Conservation (phyloP, 2,888 invertebrate species). For the Escarpia spicata region DNA sequence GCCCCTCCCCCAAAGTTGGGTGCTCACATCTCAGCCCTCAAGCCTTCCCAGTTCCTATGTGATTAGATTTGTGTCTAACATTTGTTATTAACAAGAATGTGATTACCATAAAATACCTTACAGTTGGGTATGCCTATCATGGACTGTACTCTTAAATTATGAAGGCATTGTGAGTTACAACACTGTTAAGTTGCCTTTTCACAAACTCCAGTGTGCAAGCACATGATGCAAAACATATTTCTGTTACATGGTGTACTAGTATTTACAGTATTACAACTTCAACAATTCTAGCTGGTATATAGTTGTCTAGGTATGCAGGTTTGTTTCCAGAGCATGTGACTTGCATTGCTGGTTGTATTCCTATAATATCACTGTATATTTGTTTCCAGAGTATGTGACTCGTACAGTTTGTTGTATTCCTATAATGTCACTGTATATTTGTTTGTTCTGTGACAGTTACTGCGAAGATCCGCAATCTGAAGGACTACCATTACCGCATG, state of each 20-base stretch:
- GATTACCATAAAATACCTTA: neutral
- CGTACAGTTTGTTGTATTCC: neutral
- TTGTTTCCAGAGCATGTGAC: no score
- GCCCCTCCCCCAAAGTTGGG: no score
- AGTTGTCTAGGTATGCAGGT: no score
- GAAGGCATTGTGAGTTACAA: neutral
- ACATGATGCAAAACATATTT: neutral
- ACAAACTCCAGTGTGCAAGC: neutral
- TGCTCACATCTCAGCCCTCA: no score
- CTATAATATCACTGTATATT: neutral
- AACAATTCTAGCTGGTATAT: neutral
- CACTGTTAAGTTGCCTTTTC: neutral
- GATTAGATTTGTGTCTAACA: no score
- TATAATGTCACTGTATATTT: neutral
- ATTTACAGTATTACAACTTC: neutral
- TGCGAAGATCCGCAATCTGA: constrained; percentile 95
- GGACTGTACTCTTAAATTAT: neutral
- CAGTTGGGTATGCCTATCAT: neutral
- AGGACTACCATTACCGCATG: constrained; percentile 93
- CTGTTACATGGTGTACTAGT: neutral
- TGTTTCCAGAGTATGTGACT: neutral
- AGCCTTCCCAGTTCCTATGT: no score
- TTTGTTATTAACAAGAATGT: neutral
- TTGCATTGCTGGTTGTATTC: neutral
- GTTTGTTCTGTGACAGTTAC: constrained; percentile 77